These are phyloP conservation scores for Dromiciops gliroides DNA, from an alignment of 2,113 vertebrate genomes.

Conservation along the genomic window DNA sequence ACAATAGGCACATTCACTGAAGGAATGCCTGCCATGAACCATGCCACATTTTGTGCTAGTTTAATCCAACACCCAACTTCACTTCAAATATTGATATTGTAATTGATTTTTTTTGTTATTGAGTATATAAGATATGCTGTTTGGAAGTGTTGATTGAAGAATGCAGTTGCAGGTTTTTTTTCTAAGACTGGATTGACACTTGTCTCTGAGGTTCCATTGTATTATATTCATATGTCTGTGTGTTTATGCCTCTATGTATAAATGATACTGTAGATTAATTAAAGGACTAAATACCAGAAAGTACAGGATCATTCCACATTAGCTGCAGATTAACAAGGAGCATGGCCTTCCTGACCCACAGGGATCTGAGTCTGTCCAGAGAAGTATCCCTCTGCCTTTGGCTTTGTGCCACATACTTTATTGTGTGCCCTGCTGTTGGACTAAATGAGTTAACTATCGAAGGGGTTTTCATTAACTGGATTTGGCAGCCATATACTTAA, in stretches of 20 bases:
- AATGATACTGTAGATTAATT: not conserved
- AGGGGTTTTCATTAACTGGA: not conserved
- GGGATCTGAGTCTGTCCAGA: constrained; percentile 42
- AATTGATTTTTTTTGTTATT: constrained; percentile 45
- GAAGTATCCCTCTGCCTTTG: constrained; percentile 61
- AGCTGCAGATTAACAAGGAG: constrained; percentile 10
- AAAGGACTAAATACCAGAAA: not conserved
- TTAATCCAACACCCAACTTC: constrained; percentile 6
- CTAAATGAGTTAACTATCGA: constrained; percentile 24
- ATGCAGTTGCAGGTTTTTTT: not conserved
- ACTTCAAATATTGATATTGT: not conserved
- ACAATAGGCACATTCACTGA: constrained; percentile 68
- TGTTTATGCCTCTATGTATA: not conserved
- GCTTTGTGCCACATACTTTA: constrained; percentile 54
- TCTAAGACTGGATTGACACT: not conserved
- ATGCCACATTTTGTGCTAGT: constrained; percentile 14
- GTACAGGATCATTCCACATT: not conserved
- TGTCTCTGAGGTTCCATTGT: not conserved
- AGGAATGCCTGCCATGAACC: constrained; percentile 55
- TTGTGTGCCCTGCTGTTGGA: constrained; percentile 73
- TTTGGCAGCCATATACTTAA: constrained; percentile 15
- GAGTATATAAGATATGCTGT: constrained; percentile 5
- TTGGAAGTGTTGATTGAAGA: not conserved
- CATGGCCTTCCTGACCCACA: constrained; percentile 6
- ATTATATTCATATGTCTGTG: not conserved